Evolutionary conservation across 1,140 invertebrate species (phyloP).

Genomic region (Caligus rogercresseyi): DNA sequence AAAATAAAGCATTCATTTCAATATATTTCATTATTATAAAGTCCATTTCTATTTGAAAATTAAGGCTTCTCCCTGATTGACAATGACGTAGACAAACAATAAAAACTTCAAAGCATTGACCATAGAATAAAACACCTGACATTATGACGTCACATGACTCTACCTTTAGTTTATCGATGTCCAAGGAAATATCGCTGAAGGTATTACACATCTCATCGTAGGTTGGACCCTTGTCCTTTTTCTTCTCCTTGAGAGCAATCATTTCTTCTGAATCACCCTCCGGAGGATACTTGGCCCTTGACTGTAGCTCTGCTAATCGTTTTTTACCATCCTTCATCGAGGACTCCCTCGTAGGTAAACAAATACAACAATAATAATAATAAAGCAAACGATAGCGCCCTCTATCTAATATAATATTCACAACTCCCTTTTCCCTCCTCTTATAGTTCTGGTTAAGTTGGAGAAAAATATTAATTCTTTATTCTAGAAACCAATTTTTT

Average conservation of each 20-base stretch:
- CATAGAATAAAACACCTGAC: too few relatives aligned
- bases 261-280: not conserved
- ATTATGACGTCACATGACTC: not conserved
- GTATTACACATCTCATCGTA: not conserved
- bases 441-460: too few relatives aligned
- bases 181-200: not conserved
- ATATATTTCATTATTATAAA: not conserved
- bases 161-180: not conserved
- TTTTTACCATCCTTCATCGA: not conserved
- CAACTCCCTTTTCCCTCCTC: too few relatives aligned
- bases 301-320: conserved; percentile 2
- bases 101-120: too few relatives aligned
- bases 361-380: not conserved
- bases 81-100: too few relatives aligned
- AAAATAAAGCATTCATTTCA: not conserved
- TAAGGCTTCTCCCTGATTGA: not conserved
- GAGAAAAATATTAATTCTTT: too few relatives aligned
- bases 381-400: not conserved
- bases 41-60: not conserved
- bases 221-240: not conserved
- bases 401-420: too few relatives aligned
- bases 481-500: too few relatives aligned
- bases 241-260: not conserved
- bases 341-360: not conserved
- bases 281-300: not conserved